Percentiles rank a stretch among this genome's conserved stretches.
phyloP scores from a whole-genome alignment of 2,888 invertebrate genomes.

The Caenorhabditis uteleia region DNA sequence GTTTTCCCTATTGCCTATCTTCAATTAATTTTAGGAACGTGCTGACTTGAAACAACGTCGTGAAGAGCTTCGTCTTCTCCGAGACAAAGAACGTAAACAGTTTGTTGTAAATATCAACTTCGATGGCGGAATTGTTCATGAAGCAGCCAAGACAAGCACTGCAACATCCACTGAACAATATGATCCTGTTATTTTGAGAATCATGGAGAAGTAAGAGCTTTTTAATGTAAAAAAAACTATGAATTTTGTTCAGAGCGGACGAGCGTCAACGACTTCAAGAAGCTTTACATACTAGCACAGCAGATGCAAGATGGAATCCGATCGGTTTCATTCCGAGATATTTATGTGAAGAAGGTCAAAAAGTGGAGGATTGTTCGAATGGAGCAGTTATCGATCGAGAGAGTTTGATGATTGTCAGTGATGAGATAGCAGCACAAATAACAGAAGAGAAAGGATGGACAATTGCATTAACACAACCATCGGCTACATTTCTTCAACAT shows the following conservation, averaged over 20 bases:
- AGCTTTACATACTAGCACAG: constrained; percentile 18
- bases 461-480: constrained; percentile 44
- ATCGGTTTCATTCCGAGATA: constrained; percentile 56
- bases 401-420: constrained; percentile 38
- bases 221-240: not conserved
- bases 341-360: constrained; percentile 13
- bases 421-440: constrained; percentile 34
- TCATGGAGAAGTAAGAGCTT: constrained; percentile 43
- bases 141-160: too few species aligned
- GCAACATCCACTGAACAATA: constrained; percentile 6
- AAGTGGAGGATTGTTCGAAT: constrained; percentile 18
- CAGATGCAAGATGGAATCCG: constrained; percentile 46
- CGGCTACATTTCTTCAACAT: constrained; percentile 42
- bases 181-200: constrained; percentile 60
- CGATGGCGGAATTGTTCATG: constrained; percentile 32
- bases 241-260: constrained; percentile 34
- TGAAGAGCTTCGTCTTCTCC: constrained; percentile 55
- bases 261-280: constrained; percentile 41
- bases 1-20: not conserved
- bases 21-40: constrained; percentile 44
- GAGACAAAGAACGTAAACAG: constrained; percentile 41
- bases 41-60: constrained; percentile 53
- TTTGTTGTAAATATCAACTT: constrained; percentile 60
- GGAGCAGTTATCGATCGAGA: constrained; percentile 35
- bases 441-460: constrained; percentile 48